A percentile compares a stretch with the other conserved stretches of the same genome.
These are phyloP conservation scores for Hylia prasina DNA, from an alignment of 2,113 vertebrate genomes.

Conservation along the genomic window DNA sequence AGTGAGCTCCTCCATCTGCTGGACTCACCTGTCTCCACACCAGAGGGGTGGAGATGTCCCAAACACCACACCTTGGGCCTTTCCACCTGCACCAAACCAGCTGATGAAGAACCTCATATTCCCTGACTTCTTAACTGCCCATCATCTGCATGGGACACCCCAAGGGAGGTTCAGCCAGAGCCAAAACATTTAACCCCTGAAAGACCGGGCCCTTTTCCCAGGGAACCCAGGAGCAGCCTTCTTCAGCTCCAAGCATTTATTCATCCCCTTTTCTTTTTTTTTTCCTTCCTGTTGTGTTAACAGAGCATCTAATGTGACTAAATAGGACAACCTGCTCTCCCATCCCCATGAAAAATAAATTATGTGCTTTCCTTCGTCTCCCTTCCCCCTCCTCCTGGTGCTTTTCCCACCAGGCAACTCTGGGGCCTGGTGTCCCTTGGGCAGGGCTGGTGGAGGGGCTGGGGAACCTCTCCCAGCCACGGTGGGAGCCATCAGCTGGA, in stretches of 20 bases:
- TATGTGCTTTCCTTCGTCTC: slow-evolving; percentile 45
- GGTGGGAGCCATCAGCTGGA: neutral
- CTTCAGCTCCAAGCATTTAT: neutral
- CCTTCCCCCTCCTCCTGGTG: neutral
- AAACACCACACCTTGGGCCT: neutral
- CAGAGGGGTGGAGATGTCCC: neutral
- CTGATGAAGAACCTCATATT: neutral
- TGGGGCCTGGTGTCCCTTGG: neutral
- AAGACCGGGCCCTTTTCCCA: neutral
- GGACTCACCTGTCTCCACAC: neutral
- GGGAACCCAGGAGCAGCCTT: neutral
- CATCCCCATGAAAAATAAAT: slow-evolving; percentile 72
- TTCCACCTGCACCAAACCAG: neutral
- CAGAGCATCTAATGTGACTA: slow-evolving; percentile 79
- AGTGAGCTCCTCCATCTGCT: neutral
- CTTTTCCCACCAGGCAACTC: neutral
- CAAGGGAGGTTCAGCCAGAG: neutral
- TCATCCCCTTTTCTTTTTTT: neutral
- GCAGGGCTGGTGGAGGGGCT: neutral
- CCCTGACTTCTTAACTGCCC: neutral
- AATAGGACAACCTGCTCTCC: slow-evolving; percentile 75
- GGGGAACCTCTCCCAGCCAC: neutral
- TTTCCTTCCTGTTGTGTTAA: slow-evolving; percentile 69
- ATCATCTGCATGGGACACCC: neutral
- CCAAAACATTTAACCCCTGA: slow-evolving; percentile 33